Evolutionary conservation across 2,797 vertebrate species (phyloP).

Genomic region (Brachyalestes nurse): DNA sequence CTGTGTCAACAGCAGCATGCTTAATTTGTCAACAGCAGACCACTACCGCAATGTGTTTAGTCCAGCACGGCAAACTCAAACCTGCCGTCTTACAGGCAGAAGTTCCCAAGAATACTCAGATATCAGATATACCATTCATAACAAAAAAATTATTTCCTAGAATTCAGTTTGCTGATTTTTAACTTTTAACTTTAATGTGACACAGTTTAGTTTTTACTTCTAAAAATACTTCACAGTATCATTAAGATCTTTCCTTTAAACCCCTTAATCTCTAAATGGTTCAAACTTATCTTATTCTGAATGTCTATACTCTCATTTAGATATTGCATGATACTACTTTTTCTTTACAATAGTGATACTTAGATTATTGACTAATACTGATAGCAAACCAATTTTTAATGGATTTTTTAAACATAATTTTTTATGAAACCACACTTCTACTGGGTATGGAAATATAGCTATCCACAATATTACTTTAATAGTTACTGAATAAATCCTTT

Average conservation of each 20-base stretch:
- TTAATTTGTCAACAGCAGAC: conserved; percentile 1
- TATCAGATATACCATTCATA: too few relatives aligned
- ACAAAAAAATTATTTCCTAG: too few relatives aligned
- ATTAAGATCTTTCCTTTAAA: neutral
- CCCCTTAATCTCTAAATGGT: neutral
- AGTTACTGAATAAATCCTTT: too few relatives aligned
- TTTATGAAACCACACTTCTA: too few relatives aligned
- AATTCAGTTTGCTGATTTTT: too few relatives aligned
- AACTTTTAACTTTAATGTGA: too few relatives aligned
- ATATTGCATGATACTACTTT: neutral
- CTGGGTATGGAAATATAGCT: too few relatives aligned
- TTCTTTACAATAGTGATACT: neutral
- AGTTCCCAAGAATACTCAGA: neutral
- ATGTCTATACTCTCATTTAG: neutral
- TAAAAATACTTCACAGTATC: too few relatives aligned
- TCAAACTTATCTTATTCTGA: neutral
- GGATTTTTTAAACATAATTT: too few relatives aligned
- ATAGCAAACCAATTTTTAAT: too few relatives aligned
- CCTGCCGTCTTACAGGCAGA: neutral
- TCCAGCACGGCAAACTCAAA: neutral
- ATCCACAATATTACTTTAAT: too few relatives aligned
- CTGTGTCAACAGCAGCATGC: neutral
- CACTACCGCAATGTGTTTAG: neutral
- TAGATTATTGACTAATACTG: neutral
- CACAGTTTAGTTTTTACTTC: too few relatives aligned